These are phyloP conservation scores for Musca domestica DNA, from an alignment of 1,140 invertebrate species.

Conservation along the genomic window DNA sequence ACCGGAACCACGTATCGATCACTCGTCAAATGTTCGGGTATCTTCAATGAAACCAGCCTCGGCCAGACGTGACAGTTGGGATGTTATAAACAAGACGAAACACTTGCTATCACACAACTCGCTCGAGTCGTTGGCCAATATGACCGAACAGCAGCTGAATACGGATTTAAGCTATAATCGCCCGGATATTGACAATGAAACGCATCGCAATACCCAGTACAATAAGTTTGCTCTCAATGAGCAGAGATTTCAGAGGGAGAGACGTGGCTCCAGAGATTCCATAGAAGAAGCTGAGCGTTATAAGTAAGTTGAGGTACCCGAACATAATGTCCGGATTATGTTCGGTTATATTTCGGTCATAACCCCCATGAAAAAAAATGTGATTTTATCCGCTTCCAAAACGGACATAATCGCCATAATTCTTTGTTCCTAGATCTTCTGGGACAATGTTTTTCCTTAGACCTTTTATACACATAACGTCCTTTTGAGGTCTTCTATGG, in stretches of 20 bases:
- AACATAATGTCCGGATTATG: too few species aligned
- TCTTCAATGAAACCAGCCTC: conserved; percentile 65
- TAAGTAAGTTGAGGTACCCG: conserved; percentile 31
- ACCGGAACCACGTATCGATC: conserved; percentile 61
- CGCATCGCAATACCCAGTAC: conserved; percentile 60
- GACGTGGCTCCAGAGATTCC: conserved; percentile 38
- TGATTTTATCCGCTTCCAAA: background rate
- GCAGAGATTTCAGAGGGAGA: conserved; percentile 33
- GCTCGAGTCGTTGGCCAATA: conserved; percentile 66
- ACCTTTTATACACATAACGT: too few species aligned
- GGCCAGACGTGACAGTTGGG: conserved; percentile 73
- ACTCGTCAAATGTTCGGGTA: conserved; percentile 67
- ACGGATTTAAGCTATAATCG: conserved; percentile 54
- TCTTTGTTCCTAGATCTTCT: too few species aligned
- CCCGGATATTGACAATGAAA: conserved; percentile 58
- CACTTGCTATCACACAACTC: conserved; percentile 66
- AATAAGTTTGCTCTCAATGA: conserved; percentile 58
- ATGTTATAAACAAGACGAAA: conserved; percentile 75
- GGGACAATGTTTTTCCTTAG: too few species aligned
- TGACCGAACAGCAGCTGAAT: conserved; percentile 60
- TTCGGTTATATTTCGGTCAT: too few species aligned
- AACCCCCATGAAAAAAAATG: background rate
- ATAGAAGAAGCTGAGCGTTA: conserved; percentile 48
- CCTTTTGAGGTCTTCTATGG: too few species aligned
- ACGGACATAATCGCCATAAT: too few species aligned